phyloP scores from a whole-genome alignment of 2,888 invertebrate species.

The Coleophora flavipennella region DNA sequence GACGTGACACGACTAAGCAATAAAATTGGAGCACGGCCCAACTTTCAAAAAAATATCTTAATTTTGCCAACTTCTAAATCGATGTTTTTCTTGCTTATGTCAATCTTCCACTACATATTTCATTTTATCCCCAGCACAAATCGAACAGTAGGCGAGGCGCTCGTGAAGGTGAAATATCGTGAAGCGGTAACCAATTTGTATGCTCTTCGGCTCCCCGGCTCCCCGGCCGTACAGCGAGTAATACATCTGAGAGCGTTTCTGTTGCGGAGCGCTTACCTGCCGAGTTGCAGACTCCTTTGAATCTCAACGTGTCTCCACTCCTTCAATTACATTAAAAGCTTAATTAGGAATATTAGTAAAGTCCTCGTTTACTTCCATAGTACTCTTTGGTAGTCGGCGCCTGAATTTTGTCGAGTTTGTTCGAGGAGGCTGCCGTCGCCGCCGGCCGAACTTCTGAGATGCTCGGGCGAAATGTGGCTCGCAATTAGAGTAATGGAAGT shows the following conservation, averaged over 20 bases:
- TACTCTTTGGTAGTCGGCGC: conserved; percentile 58
- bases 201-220: no score
- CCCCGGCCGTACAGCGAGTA: conserved; percentile 52
- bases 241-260: conserved; percentile 66
- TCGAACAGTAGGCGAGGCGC: conserved; percentile 50
- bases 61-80: conserved; percentile 42
- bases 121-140: conserved; percentile 40
- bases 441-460: conserved; percentile 56
- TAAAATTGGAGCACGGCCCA: conserved; percentile 46
- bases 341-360: conserved; percentile 68
- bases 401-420: conserved; percentile 59
- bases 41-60: conserved; percentile 52
- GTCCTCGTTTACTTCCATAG: conserved; percentile 55
- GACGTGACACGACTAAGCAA: conserved; percentile 55
- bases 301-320: conserved; percentile 57
- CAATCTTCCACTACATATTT: conserved; percentile 26
- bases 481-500: conserved; percentile 70
- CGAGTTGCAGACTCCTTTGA: conserved; percentile 36
- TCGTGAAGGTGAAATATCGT: conserved; percentile 56
- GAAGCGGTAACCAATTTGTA: conserved; percentile 60
- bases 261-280: conserved; percentile 43
- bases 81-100: conserved; percentile 34
- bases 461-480: conserved; percentile 65
- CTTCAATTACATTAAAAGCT: conserved; percentile 71
- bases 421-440: conserved; percentile 40